Conservation (phyloP, 2,888 invertebrate species). For the Polyommatus iphigenia region DNA sequence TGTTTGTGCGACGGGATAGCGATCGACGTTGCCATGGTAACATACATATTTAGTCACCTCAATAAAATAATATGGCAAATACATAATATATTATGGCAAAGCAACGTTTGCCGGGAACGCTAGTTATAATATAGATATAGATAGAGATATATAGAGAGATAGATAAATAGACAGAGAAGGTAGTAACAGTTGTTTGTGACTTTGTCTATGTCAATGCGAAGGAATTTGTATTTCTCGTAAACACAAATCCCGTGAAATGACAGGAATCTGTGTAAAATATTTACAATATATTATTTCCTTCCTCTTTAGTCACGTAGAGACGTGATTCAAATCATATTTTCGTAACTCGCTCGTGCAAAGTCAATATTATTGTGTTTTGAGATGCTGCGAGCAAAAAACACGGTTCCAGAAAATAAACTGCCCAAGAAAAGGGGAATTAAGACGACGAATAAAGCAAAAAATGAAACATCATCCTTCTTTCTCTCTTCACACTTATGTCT, state of each 20-base stretch:
- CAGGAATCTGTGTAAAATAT: slow-evolving; percentile 2
- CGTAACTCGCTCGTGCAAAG: not conserved
- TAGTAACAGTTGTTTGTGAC: not conserved
- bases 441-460: too few relatives aligned
- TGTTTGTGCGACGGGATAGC: too few relatives aligned
- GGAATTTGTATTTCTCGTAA: not conserved
- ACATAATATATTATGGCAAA: too few relatives aligned
- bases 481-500: too few relatives aligned
- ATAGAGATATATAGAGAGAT: too few relatives aligned
- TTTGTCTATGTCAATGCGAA: not conserved
- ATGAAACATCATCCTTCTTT: too few relatives aligned
- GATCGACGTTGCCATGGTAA: too few relatives aligned
- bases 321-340: slow-evolving; percentile 24
- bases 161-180: too few relatives aligned
- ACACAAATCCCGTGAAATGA: not conserved
- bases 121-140: too few relatives aligned
- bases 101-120: too few relatives aligned
- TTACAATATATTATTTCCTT: slow-evolving; percentile 16
- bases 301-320: slow-evolving; percentile 7
- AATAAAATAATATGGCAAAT: too few relatives aligned
- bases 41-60: too few relatives aligned
- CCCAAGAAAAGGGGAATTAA: not conserved
- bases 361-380: slow-evolving; percentile 18
- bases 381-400: not conserved
- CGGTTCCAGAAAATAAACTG: not conserved